phyloP scores from a whole-genome alignment of 2,797 vertebrate genomes.

The Enteromius thamalakanensis region DNA sequence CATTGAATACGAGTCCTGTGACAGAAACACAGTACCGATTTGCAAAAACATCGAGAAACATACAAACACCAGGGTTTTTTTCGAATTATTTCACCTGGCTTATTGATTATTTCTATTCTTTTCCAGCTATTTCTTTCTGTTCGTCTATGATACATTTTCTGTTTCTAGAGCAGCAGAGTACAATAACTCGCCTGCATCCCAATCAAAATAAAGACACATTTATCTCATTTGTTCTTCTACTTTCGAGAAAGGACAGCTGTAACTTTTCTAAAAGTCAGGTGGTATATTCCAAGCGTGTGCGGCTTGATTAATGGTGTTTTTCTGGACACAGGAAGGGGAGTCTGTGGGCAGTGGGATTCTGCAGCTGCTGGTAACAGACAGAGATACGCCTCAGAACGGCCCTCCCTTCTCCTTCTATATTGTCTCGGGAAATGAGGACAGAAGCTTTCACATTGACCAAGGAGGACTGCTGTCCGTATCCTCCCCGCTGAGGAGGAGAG shows the following conservation, averaged over 20 bases:
- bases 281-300: background rate
- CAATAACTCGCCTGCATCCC: background rate
- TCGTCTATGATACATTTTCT: background rate
- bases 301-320: conserved; percentile 46
- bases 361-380: conserved; percentile 88
- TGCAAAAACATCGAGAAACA: conserved; percentile 15
- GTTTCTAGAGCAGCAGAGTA: background rate
- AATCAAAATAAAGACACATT: background rate
- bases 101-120: background rate
- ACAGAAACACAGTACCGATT: background rate
- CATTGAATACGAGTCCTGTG: conserved; percentile 4
- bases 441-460: conserved; percentile 86
- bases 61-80: background rate
- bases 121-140: conserved; percentile 3
- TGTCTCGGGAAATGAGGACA: conserved; percentile 86
- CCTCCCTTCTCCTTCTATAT: conserved; percentile 91
- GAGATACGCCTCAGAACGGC: conserved; percentile 88
- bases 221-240: background rate
- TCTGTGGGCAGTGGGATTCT: conserved; percentile 85
- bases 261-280: conserved; percentile 12
- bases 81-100: too few species aligned
- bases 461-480: conserved; percentile 88
- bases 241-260: background rate
- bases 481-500: conserved; percentile 78
- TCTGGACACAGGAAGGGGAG: conserved; percentile 83